Evolutionary conservation across 2,113 vertebrate genomes (phyloP).

Genomic region (Ginglymostoma cirratum): DNA sequence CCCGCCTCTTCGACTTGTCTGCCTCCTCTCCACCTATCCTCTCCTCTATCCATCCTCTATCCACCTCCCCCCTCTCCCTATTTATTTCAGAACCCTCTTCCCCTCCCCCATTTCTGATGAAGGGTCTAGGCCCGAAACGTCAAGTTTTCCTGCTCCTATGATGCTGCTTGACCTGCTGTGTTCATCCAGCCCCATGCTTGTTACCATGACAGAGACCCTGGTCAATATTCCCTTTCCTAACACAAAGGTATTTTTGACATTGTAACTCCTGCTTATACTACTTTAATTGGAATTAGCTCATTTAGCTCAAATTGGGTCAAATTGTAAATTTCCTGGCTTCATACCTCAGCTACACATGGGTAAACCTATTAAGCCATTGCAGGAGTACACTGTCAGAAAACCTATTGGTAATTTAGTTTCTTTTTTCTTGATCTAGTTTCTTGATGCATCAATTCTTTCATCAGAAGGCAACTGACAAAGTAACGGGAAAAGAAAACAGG

Average conservation of each 20-base stretch:
- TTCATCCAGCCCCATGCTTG: too few species aligned
- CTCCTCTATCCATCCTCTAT: too few species aligned
- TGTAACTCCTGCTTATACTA: background rate
- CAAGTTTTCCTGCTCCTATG: too few species aligned
- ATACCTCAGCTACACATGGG: background rate
- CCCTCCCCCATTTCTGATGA: too few species aligned
- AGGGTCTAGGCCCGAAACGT: too few species aligned
- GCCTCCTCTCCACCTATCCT: too few species aligned
- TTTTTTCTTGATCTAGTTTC: too few species aligned
- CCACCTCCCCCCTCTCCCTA: too few species aligned
- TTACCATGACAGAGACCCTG: background rate
- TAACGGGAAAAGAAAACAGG: background rate
- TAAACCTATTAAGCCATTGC: background rate
- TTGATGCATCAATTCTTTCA: background rate
- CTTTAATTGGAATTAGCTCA: background rate
- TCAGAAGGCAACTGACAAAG: background rate
- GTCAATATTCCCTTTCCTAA: background rate
- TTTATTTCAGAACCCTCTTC: too few species aligned
- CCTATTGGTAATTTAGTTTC: constrained; percentile 26
- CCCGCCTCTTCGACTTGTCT: too few species aligned
- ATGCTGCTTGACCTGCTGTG: too few species aligned
- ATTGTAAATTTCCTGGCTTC: background rate
- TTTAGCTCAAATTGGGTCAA: background rate
- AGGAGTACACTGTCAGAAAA: background rate
- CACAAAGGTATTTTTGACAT: background rate